Evolutionary conservation across 2,113 vertebrate genomes (phyloP), one percentile per base, ranked within the genome.

Genomic region (Physeter macrocephalus): DNA sequence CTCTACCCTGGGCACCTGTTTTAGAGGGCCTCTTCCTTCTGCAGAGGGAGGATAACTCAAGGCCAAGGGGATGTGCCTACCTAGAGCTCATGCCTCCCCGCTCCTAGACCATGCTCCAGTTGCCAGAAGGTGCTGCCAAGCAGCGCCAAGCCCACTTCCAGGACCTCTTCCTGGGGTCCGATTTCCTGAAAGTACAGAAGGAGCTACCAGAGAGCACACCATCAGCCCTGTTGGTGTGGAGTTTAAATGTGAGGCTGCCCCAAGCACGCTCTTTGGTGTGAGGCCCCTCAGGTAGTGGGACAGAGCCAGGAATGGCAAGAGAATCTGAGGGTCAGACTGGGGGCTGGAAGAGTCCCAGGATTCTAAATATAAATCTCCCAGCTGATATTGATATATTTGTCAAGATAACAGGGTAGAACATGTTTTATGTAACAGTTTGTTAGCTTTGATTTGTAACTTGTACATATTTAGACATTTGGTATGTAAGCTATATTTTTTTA

Each of bases 341-440:
- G 31, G 27, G 27, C 34, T 52, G n/a, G 54, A 91, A 67, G 49
- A 92, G n/a, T 34, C 69, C 75, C 25, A 77, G 81, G 78, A 92
- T 84, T 72, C 88, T 81, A 81, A 90, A 88, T 75, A 88, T 43
- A 93, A 95, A 72, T 52, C 75, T 90, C 49, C 15, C 31, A 36
- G 49, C 36, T 87, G 49, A 61, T 77, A 69, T 52, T 64, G 62
- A 86, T 41, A 59, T 71, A 54, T 36, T 57, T 94, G 41, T 89
- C 87, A 93, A 93, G 27, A 82, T 90, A 96, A 87, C n/a, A 90
- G 64, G 62, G 52, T 77, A 88, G 69, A 87, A 67, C 49, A 72
- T 49, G 46, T 71, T 90, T 96, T 75, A 86, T 83, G 81, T 92
- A 88, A 94, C 11, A 52, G 34, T 82, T 87, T 59, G 34, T 92